Base-by-base conservation (phyloP, 2,888 invertebrate genomes). In the Agrilus cyanescens region DNA sequence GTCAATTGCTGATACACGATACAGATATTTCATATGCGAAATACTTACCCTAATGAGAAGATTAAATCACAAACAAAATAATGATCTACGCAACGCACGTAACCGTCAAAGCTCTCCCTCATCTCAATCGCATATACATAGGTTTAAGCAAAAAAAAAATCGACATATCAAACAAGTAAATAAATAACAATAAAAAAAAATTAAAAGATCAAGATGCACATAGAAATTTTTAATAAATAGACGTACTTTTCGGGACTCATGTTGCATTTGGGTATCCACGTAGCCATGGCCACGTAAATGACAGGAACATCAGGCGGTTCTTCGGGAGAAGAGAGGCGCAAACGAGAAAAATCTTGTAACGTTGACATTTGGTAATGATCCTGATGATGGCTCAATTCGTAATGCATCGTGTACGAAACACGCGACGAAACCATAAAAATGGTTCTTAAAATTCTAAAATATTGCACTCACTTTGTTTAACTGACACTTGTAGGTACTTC, bases 211-310 rank as follows among this genome's bases (percentile, higher is more conserved):
- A n/a, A n/a, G 10, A 31, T 31, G 33, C 14, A 16, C 33, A 12
- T 15, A 12, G 12, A 33, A 15, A 33, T 8, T 6, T 33, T 33
- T 16, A 16, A 33, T 8, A 33, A 15, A 10, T 37, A 37, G 37
- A 49, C 46, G 45, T 49, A 46, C 46, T 48, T 48, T 39, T 39
- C 46, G 43, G 53, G 55, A 41, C 60, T 61, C 61, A 65, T 62
- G 56, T 67, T 66, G 58, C 69, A 85, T 70, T 83, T 83, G 61
- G 82, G 82, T 60, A 82, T 80, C 84, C 83, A 84, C 57, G 80
- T 80, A 67, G 74, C 71, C 62, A 82, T 75, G 46, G 82, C 78
- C 56, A 80, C 75, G 67, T 82, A 82, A 50, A 82, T 74, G 52
- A 82, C 77, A 41, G 82, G 82, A 63, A 78, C 71, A 60, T 75